A percentile compares a stretch with the other conserved stretches of the same genome.
Evolutionary conservation across 2,888 invertebrate genomes (phyloP).

Genomic region (Andrena praecox): DNA sequence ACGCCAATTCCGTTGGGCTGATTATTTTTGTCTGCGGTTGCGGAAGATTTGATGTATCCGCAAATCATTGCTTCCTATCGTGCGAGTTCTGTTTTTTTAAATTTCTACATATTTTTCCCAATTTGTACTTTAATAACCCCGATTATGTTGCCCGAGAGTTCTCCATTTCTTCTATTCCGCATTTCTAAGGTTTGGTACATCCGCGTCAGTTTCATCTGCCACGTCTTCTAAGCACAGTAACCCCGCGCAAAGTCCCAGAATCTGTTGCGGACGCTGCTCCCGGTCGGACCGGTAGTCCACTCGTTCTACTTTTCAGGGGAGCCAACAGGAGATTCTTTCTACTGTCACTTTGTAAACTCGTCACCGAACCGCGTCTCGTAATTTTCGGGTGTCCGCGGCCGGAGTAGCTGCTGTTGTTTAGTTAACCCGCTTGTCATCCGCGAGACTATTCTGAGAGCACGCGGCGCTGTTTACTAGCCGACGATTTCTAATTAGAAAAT

Average conservation of each 20-base stretch:
- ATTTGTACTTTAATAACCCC: too few species aligned
- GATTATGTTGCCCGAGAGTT: too few species aligned
- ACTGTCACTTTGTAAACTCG: slow-evolving; percentile 15
- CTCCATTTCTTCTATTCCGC: too few species aligned
- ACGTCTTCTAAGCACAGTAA: not conserved
- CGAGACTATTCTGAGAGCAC: slow-evolving; percentile 19
- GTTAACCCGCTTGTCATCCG: slow-evolving; percentile 35
- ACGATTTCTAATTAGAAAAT: not conserved
- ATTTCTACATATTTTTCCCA: too few species aligned
- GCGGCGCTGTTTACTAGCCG: not conserved
- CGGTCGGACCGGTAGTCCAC: slow-evolving; percentile 47
- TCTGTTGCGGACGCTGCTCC: slow-evolving; percentile 7
- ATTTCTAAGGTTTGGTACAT: too few species aligned
- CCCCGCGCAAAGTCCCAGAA: not conserved
- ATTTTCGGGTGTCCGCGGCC: slow-evolving; percentile 16
- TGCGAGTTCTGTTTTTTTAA: too few species aligned
- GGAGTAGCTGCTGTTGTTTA: slow-evolving; percentile 25
- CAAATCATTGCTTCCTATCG: too few species aligned
- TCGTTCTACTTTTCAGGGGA: slow-evolving; percentile 64
- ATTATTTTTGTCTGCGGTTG: too few species aligned
- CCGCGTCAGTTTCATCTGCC: not conserved
- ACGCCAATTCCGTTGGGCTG: too few species aligned
- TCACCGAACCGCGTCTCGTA: slow-evolving; percentile 13
- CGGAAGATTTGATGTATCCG: too few species aligned
- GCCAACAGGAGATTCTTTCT: slow-evolving; percentile 27